Evolutionary conservation across 2,888 invertebrate genomes (phyloP).

Genomic region (Temnothorax unifasciatus): DNA sequence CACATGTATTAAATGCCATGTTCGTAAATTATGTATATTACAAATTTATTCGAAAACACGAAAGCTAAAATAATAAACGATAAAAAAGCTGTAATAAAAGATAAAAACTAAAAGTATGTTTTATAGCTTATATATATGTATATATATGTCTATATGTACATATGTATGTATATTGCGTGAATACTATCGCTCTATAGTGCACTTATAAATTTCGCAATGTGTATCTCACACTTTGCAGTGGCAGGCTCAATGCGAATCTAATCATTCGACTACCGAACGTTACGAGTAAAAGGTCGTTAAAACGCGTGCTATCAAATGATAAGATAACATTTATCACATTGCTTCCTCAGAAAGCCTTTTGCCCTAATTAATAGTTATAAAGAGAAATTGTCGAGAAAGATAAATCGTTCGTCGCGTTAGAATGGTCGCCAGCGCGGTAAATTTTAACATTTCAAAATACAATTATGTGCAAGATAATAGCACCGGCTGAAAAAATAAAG

Average conservation of each 20-base stretch:
- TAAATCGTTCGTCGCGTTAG: not conserved
- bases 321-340: not conserved
- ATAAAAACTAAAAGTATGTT: not conserved
- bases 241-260: not conserved
- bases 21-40: conserved; percentile 1
- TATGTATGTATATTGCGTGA: not conserved
- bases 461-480: too few relatives aligned
- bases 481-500: too few relatives aligned
- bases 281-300: not conserved
- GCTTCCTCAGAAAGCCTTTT: not conserved
- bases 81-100: not conserved
- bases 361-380: not conserved
- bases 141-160: too few relatives aligned
- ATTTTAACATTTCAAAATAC: not conserved
- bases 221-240: conserved; percentile 30
- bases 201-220: conserved; percentile 55
- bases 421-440: not conserved
- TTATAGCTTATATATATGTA: not conserved
- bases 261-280: not conserved
- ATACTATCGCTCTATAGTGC: conserved; percentile 30
- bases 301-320: not conserved
- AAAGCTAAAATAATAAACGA: not conserved
- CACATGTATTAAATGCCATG: not conserved
- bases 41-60: not conserved
- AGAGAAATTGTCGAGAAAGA: not conserved